These are phyloP conservation scores for Fratercula arctica DNA, from an alignment of 2,797 vertebrate species.

Conservation along the genomic window DNA sequence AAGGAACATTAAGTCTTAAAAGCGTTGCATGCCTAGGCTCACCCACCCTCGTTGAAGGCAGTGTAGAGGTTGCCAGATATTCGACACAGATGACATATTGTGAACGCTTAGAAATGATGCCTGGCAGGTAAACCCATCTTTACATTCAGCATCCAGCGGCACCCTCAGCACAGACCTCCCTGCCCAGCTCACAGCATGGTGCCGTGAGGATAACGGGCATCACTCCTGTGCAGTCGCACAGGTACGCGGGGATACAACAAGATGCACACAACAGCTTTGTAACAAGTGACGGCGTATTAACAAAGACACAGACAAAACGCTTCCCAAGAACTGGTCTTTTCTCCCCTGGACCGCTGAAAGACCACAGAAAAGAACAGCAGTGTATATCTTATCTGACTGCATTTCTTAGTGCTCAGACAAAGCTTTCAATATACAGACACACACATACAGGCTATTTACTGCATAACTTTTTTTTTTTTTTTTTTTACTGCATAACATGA, in stretches of 20 bases:
- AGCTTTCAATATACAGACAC: background rate
- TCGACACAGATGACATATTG: background rate
- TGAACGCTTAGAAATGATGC: background rate
- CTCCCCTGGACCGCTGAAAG: background rate
- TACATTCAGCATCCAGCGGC: background rate
- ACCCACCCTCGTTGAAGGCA: background rate
- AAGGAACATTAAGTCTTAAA: background rate
- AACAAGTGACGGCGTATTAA: accelerated
- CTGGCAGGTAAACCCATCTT: background rate
- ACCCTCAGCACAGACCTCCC: background rate
- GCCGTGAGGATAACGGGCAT: accelerated
- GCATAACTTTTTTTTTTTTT: background rate
- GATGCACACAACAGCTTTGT: background rate
- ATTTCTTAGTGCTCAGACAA: background rate
- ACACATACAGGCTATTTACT: background rate
- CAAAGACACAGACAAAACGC: background rate
- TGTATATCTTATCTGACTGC: background rate
- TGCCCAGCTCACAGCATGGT: background rate
- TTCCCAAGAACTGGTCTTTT: background rate
- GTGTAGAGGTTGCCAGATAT: background rate
- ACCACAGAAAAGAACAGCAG: background rate
- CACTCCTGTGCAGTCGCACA: background rate
- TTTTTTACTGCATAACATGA: background rate
- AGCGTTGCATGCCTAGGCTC: background rate
- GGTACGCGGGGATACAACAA: accelerated